Percentiles rank a stretch among this genome's conserved stretches.
phyloP scores from a whole-genome alignment of 2,113 vertebrate genomes.

The Prochilodus magdalenae region DNA sequence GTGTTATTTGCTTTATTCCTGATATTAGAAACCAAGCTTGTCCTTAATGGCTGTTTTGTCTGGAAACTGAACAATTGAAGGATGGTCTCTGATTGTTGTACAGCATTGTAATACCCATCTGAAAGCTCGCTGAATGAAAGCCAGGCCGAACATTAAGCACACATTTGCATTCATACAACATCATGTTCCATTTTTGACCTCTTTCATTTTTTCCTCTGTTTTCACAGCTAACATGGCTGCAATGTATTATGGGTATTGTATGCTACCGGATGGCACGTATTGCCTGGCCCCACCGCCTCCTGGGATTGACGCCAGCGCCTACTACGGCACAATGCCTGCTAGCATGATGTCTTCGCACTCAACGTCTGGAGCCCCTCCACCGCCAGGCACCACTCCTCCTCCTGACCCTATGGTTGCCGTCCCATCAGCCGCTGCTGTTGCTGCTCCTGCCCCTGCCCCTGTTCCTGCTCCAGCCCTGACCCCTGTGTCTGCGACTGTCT shows the following conservation, averaged over 20 bases:
- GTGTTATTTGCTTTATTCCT: too few species aligned
- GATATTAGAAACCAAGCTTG: too few species aligned
- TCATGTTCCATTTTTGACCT: background rate
- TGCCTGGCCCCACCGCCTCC: conserved; percentile 93
- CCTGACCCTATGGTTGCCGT: conserved; percentile 71
- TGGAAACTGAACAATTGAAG: too few species aligned
- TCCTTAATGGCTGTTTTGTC: too few species aligned
- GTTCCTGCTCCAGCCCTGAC: conserved; percentile 45
- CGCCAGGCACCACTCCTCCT: conserved; percentile 78
- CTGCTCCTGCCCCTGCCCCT: background rate
- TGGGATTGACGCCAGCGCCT: conserved; percentile 86
- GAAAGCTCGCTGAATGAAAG: background rate
- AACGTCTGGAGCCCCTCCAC: conserved; percentile 71
- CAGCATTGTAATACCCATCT: background rate
- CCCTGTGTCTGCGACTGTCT: background rate
- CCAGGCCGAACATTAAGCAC: background rate
- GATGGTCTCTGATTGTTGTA: too few species aligned
- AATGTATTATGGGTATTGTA: conserved; percentile 97
- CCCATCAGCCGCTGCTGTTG: conserved; percentile 72
- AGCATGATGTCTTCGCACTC: conserved; percentile 76
- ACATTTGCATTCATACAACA: conserved; percentile 10
- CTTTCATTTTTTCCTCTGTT: conserved; percentile 25
- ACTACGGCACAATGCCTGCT: conserved; percentile 83
- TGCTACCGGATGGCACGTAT: conserved; percentile 94
- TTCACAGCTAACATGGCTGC: conserved; percentile 80